Conservation (phyloP, 2,888 invertebrate species). For the Melinaea marsaeus region DNA sequence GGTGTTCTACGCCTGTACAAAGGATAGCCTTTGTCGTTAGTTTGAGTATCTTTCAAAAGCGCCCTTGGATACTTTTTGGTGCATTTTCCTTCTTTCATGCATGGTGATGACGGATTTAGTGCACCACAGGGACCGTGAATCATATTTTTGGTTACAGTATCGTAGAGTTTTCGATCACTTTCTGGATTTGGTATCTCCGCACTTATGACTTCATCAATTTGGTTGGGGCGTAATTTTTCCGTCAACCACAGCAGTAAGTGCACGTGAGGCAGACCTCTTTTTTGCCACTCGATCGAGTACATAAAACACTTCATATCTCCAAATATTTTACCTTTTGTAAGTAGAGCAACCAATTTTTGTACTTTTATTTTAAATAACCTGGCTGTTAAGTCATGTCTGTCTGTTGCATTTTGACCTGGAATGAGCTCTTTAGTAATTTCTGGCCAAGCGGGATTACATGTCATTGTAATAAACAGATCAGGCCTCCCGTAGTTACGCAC, state of each 20-base stretch:
- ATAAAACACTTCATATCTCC: slow-evolving; percentile 22
- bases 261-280: slow-evolving; percentile 33
- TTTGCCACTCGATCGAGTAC: slow-evolving; percentile 36
- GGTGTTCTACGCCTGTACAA: slow-evolving; percentile 35
- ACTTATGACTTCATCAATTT: too few species aligned
- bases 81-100: slow-evolving; percentile 34
- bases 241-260: slow-evolving; percentile 35
- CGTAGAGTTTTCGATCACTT: slow-evolving; percentile 26
- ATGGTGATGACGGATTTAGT: slow-evolving; percentile 31
- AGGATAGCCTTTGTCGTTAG: slow-evolving; percentile 39
- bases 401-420: slow-evolving; percentile 29
- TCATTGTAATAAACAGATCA: slow-evolving; percentile 35
- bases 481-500: slow-evolving; percentile 35
- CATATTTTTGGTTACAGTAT: slow-evolving; percentile 36
- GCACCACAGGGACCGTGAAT: slow-evolving; percentile 35
- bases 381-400: slow-evolving; percentile 24
- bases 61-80: slow-evolving; percentile 35
- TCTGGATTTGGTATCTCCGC: slow-evolving; percentile 31
- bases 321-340: slow-evolving; percentile 24
- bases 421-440: slow-evolving; percentile 35
- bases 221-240: slow-evolving; percentile 22
- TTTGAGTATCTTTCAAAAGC: slow-evolving; percentile 34
- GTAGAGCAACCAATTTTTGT: slow-evolving; percentile 19
- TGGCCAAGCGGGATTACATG: slow-evolving; percentile 37
- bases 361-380: slow-evolving; percentile 22